phyloP scores from a whole-genome alignment of 2,888 invertebrate genomes.

The Ormyrus nitidulus region DNA sequence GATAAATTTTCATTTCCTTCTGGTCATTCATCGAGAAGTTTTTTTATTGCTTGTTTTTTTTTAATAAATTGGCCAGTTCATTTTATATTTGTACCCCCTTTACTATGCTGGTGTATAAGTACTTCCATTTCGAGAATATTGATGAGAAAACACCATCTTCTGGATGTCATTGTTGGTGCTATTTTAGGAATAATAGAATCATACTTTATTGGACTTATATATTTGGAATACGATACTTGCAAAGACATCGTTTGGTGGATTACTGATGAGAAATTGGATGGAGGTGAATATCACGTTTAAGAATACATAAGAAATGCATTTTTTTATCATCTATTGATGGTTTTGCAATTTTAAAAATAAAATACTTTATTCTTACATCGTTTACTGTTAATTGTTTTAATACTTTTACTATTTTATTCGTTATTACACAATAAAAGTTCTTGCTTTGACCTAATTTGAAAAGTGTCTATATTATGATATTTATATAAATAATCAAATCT shows the following conservation, averaged over 20 bases:
- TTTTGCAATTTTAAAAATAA: too few relatives aligned
- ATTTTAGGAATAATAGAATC: slow-evolving; percentile 85
- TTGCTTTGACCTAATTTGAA: too few relatives aligned
- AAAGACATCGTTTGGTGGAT: slow-evolving; percentile 79
- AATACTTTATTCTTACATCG: too few relatives aligned
- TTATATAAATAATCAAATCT: too few relatives aligned
- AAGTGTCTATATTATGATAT: too few relatives aligned
- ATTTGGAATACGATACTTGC: slow-evolving; percentile 82
- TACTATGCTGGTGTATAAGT: slow-evolving; percentile 85
- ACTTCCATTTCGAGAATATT: slow-evolving; percentile 89
- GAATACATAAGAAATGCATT: background rate
- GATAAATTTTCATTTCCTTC: slow-evolving; percentile 97
- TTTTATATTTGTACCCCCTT: slow-evolving; percentile 79
- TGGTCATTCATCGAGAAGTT: slow-evolving; percentile 92
- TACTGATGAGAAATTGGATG: slow-evolving; percentile 83
- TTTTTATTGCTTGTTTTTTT: slow-evolving; percentile 86
- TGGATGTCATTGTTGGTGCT: slow-evolving; percentile 89
- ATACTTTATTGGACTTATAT: slow-evolving; percentile 80
- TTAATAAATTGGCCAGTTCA: slow-evolving; percentile 81
- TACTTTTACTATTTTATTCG: too few relatives aligned
- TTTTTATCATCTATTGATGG: too few relatives aligned
- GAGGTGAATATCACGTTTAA: slow-evolving; percentile 83
- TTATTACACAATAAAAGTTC: too few relatives aligned
- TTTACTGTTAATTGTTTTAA: too few relatives aligned
- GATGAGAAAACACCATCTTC: slow-evolving; percentile 89